Conservation (phyloP, 1,140 invertebrate genomes). For the Drosophila bifasciata region DNA sequence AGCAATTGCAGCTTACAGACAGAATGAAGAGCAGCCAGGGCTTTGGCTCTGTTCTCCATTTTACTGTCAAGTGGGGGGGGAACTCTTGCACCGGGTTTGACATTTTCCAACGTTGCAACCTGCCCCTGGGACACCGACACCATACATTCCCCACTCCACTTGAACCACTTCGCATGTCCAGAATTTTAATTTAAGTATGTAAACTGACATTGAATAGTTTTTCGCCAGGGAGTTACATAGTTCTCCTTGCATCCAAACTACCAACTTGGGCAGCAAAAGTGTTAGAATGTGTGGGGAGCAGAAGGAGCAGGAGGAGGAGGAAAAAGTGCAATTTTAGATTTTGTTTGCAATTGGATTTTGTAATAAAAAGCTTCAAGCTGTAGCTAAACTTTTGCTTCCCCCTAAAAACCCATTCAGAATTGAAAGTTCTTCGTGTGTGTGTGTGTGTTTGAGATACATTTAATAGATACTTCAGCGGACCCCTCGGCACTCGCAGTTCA, state of each 20-base stretch:
- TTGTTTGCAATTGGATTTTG: slow-evolving; percentile 70
- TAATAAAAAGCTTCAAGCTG: slow-evolving; percentile 45
- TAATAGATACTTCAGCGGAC: slow-evolving; percentile 47
- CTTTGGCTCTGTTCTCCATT: slow-evolving; percentile 68
- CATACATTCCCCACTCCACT: slow-evolving; percentile 5
- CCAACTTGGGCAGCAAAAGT: background rate
- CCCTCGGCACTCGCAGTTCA: slow-evolving; percentile 18
- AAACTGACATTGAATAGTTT: slow-evolving; percentile 82
- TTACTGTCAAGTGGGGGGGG: slow-evolving; percentile 77
- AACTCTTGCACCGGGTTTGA: slow-evolving; percentile 56
- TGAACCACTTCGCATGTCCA: slow-evolving; percentile 51
- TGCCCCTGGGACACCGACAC: slow-evolving; percentile 38
- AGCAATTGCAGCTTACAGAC: slow-evolving; percentile 30
- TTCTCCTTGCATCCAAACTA: slow-evolving; percentile 41
- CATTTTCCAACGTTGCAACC: slow-evolving; percentile 65
- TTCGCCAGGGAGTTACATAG: slow-evolving; percentile 41
- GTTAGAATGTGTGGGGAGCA: slow-evolving; percentile 18
- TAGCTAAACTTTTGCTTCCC: slow-evolving; percentile 43
- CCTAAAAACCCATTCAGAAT: no score
- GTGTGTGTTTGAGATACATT: slow-evolving; percentile 43
- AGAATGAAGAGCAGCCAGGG: background rate
- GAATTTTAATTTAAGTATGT: slow-evolving; percentile 83
- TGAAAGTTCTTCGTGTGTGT: slow-evolving; percentile 41
- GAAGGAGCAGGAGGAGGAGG: background rate
- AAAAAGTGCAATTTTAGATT: slow-evolving; percentile 63